These are phyloP conservation scores for Athalia cordata DNA, from an alignment of 2,888 invertebrate genomes.

Conservation along the genomic window DNA sequence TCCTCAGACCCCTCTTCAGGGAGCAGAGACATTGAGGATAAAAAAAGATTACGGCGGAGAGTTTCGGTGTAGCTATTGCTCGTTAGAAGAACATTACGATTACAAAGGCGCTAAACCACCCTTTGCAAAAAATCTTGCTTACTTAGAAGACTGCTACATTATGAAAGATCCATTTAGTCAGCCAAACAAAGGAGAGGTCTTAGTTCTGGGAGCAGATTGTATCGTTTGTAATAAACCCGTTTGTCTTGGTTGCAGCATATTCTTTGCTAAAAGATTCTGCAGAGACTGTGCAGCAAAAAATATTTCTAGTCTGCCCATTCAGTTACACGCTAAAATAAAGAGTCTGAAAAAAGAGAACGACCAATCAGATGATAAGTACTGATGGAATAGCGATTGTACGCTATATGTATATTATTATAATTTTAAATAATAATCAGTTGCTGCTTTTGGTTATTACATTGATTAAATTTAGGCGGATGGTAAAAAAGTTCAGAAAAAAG, in stretches of 20 bases:
- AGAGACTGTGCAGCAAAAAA: slow-evolving; percentile 80
- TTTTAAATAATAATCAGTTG: no score
- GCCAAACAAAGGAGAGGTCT: slow-evolving; percentile 83
- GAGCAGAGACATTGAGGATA: slow-evolving; percentile 36
- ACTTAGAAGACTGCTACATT: slow-evolving; percentile 85
- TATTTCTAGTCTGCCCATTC: slow-evolving; percentile 80
- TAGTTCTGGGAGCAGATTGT: slow-evolving; percentile 87
- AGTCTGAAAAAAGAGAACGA: slow-evolving; percentile 61
- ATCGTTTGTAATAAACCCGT: slow-evolving; percentile 80
- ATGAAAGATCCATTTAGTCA: slow-evolving; percentile 91
- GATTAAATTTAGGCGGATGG: no score
- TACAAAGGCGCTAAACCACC: slow-evolving; percentile 86
- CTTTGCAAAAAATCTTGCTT: slow-evolving; percentile 81
- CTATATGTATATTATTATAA: no score
- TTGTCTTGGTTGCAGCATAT: slow-evolving; percentile 89
- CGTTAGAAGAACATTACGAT: slow-evolving; percentile 82
- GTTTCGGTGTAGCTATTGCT: slow-evolving; percentile 82
- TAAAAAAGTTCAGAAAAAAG: no score
- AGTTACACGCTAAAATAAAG: slow-evolving; percentile 80
- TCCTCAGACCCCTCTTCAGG: slow-evolving; percentile 6
- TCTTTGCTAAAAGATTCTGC: slow-evolving; percentile 85
- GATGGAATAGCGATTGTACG: no score
- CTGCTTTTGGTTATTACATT: no score
- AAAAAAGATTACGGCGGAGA: slow-evolving; percentile 65
- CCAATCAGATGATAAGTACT: neutral